Evolutionary conservation across 2,113 vertebrate species (phyloP).

Genomic region (Trichechus manatus): DNA sequence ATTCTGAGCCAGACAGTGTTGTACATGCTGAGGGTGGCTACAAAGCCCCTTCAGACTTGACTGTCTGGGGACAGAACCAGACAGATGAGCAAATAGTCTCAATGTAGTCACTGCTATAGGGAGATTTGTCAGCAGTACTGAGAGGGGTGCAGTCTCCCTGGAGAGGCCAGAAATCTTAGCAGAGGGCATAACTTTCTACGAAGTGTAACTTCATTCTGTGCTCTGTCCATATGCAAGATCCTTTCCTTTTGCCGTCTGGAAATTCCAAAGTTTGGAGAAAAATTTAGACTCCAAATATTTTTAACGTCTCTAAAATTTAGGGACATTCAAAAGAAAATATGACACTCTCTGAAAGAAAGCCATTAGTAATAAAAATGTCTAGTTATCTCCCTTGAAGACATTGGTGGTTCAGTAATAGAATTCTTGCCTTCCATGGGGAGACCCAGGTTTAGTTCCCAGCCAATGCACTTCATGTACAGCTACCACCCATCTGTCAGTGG

Average conservation of each 20-base stretch:
- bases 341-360: background rate
- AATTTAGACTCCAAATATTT: background rate
- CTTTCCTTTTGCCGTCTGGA: background rate
- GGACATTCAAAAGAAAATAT: background rate
- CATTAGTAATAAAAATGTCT: background rate
- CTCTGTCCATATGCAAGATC: background rate
- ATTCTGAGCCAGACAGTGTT: background rate
- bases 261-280: background rate
- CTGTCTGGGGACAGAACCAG: background rate
- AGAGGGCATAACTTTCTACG: background rate
- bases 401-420: too few relatives aligned
- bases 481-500: too few relatives aligned
- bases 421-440: background rate
- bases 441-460: too few relatives aligned
- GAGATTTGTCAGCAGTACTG: background rate
- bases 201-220: background rate
- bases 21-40: background rate
- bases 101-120: background rate
- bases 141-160: background rate
- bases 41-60: background rate
- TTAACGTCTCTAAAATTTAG: constrained; percentile 29
- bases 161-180: background rate
- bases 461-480: too few relatives aligned
- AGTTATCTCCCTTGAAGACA: too few relatives aligned
- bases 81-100: background rate